Evolutionary conservation across 2,113 vertebrate genomes (phyloP), one percentile per base, ranked within the genome.

Genomic region (Crypturellus undulatus): DNA sequence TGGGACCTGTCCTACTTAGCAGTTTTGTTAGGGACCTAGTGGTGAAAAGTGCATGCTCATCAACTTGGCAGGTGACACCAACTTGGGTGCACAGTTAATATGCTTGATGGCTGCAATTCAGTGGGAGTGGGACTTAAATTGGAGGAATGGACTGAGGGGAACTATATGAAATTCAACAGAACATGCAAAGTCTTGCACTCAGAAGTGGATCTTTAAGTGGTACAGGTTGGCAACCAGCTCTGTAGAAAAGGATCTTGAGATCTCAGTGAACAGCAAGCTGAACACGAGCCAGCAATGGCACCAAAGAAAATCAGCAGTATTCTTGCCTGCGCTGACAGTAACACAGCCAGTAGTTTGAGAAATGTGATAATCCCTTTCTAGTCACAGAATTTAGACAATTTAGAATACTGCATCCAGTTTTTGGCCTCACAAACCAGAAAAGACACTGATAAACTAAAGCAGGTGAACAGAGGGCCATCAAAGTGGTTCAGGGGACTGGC

Each of bases 321-420:
- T 83, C 89, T 96, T 96, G 94, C 94, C 95, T 64, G 47, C 69
- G 89, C 64, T 70, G 75, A 86, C 86, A 90, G 91, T 81, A 96
- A 92, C 28, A 1, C 81, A 96, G 95, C 89, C 94, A 94, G 94
- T 94, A 96, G 83, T 84, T 91, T 93, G 65, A 94, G 77, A 91
- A 96, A 95, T 87, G 80, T 72, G 80, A 95, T 96, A 94, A 94
- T 93, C 69, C 91, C 52, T 81, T 76, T 95, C 92, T 93, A 96
- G 94, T 96, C 94, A 56, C 28, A 32, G 54, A 17, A 17, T 56
- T 56, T 30, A 56, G 52, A 56, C 52, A 84, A 76, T 63, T 78
- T 94, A 87, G 77, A 95, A 92, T 68, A 83, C 25, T 84, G 65
- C 6, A n/a, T 94, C 73, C 90, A 95, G 73, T 81, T 95, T 86